Evolutionary conservation across 2,888 invertebrate genomes (phyloP), one percentile per base, ranked within the genome.

Genomic region (Melinopterus prodromus): DNA sequence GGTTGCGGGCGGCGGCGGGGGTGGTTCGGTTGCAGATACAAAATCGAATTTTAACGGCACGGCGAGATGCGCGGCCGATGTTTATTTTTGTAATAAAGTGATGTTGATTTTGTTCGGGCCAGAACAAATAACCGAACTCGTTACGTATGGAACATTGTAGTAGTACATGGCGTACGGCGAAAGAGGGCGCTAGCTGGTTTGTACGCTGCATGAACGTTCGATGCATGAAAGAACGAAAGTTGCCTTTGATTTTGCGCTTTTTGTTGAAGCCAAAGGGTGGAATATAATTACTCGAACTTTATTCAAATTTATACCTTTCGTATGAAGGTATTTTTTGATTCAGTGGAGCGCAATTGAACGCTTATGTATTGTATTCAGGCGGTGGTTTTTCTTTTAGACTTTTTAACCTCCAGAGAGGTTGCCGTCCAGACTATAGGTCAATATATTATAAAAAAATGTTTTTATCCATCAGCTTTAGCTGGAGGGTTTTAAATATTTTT

Each of bases 51-150:
- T 70, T 78, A 70, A 78, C 78, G 78, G 35, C 71, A 72, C 71
- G 16, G 38, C 38, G 71, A 12, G 53, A 53, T 53, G 53, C 9
- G 3, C 53, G 9, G 53, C 12, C 53, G 16, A 9, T 78, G 71
- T 78, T 78, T 78, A 26, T 78, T 78, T 78, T 78, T 78, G 71
- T 72, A 78, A 78, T 78, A 78, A 71, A 78, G 36, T 72, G 71
- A 16, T 78, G 78, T 78, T 78, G 70, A 72, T 72, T 78, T 78
- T 78, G 71, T 71, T 53, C 53, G 53, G 53, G 53, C 53, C 53
- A 53, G 53, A 53, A 53, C 53, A 53, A 53, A 53, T 53, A 53
- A 53, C 12, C 53, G 53, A 53, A 53, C 53, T 53, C 53, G 53
- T 53, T 53, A 53, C 53, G 53, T 53, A 53, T 53, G 53, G 53